phyloP scores from a whole-genome alignment of 1,140 invertebrate genomes.

The Drusus annulatus region DNA sequence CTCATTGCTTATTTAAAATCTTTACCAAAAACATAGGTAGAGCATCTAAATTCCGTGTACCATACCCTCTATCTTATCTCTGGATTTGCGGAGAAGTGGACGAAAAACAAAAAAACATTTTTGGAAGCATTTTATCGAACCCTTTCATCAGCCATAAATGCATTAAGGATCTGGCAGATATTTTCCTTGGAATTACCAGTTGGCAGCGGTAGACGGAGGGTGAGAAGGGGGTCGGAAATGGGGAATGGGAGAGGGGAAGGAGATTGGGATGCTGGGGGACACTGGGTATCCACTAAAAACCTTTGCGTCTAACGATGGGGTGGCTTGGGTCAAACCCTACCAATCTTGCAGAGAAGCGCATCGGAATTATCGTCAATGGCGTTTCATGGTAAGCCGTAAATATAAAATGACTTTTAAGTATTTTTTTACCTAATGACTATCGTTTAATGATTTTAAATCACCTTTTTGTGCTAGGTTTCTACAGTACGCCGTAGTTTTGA shows the following conservation, averaged over 20 bases:
- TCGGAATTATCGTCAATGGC: conserved; percentile 37
- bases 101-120: conserved; percentile 34
- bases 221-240: background rate
- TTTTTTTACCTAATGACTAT: too few relatives aligned
- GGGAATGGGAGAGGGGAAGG: background rate
- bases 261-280: background rate
- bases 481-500: too few relatives aligned
- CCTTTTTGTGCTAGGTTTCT: too few relatives aligned
- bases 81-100: background rate
- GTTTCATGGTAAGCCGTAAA: background rate
- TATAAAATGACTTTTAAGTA: background rate
- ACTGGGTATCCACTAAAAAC: conserved; percentile 3
- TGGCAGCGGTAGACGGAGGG: background rate
- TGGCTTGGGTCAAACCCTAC: conserved; percentile 47
- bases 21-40: too few relatives aligned
- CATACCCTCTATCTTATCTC: conserved; percentile 9
- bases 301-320: conserved; percentile 52
- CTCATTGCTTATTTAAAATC: too few relatives aligned
- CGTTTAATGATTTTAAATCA: too few relatives aligned
- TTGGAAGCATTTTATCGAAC: conserved; percentile 39
- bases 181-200: conserved; percentile 29
- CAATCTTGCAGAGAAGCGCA: conserved; percentile 49
- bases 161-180: conserved; percentile 40
- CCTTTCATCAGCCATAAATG: conserved; percentile 45
- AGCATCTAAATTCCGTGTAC: conserved; percentile 6